Evolutionary conservation across 1,140 invertebrate genomes (phyloP), one percentile per base, ranked within the genome.

Genomic region (Hylaeus anthracinus): DNA sequence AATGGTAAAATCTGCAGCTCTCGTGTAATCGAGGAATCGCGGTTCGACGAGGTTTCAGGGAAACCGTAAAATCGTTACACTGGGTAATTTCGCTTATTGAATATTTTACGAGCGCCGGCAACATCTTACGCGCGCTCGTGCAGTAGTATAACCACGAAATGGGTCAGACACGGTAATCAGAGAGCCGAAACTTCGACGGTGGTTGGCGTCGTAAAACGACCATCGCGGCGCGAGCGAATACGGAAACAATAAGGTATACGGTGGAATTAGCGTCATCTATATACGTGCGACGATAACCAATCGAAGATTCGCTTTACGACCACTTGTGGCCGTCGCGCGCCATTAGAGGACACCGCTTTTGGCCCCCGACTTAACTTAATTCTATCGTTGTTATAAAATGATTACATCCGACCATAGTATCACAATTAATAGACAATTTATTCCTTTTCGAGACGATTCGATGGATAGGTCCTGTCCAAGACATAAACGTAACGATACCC

Each of bases 41-140:
- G 67, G 67, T 39, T 71, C 67, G 15, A 53, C 56, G 39, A 48
- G 65, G 12, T 63, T 53, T 58, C 56, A 6, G 41, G 12, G 12
- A n/a, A 53, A 48, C 26, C 60, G 51, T 72, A 72, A 79, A 79
- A 79, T 79, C 76, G 76, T 72, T 79, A 79, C 69, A 72, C 69
- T 2, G 39, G 14, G 51, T 79, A 79, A 72, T 79, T 60, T 72
- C 60, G 77, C 60, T 79, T 79, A 79, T 79, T 79, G 77, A 79
- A 79, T 79, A 72, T 79, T 79, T 79, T 72, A 79, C 69, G 60
- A 79, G 69, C 70, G 4, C 69, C n/a, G 51, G 76, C 48, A 72
- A 56, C 60, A 48, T 79, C 77, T 79, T 72, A 78, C 58, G 45
- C 45, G 45, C 43, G 15, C 41, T 5, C 12, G 1, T n/a, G 67